These are phyloP conservation scores for Mobula hypostoma DNA, from an alignment of 2,113 vertebrate genomes.

Conservation along the genomic window DNA sequence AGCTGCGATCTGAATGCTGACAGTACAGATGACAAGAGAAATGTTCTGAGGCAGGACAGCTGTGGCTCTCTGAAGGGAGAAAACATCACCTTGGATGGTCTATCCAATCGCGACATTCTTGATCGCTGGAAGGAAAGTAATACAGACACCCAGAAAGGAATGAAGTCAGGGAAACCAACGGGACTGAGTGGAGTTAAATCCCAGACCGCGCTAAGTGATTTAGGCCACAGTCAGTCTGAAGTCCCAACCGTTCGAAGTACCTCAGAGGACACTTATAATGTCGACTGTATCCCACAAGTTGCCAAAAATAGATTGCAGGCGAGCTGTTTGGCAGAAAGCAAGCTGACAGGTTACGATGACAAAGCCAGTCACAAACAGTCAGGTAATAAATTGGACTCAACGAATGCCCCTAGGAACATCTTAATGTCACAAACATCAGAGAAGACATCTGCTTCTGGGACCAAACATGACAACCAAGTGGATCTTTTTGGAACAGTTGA, in stretches of 20 bases:
- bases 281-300: not conserved
- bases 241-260: not conserved
- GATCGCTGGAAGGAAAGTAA: not conserved
- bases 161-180: not conserved
- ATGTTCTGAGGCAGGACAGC: not conserved
- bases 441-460: slow-evolving; percentile 49
- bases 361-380: not conserved
- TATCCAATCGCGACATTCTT: not conserved
- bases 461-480: slow-evolving; percentile 52
- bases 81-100: not conserved
- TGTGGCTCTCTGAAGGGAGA: not conserved
- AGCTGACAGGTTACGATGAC: not conserved
- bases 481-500: slow-evolving; percentile 49
- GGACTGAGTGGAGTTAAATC: not conserved
- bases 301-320: not conserved
- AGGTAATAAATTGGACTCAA: slow-evolving; percentile 41
- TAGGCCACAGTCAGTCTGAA: not conserved
- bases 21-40: not conserved
- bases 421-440: slow-evolving; percentile 56
- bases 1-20: not conserved
- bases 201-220: too few species aligned
- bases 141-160: not conserved
- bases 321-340: not conserved
- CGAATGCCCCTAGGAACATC: slow-evolving; percentile 44
- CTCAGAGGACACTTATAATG: not conserved